A percentile compares a stretch with the other conserved stretches of the same genome.
phyloP scores from a whole-genome alignment of 2,888 invertebrate genomes.

The Lapara coniferarum region DNA sequence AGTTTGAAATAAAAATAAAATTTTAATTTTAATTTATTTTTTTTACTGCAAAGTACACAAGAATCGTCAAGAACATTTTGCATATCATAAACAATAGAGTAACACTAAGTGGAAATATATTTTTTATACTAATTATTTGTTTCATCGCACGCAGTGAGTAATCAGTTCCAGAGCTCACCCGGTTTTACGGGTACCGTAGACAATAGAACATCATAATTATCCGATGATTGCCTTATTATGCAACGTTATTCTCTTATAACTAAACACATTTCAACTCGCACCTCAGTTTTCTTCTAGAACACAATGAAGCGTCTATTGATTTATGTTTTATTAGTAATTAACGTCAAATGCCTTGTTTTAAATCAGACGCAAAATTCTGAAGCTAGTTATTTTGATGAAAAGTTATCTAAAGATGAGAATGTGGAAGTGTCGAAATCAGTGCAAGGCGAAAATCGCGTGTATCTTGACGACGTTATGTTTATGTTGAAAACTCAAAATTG shows the following conservation, averaged over 20 bases:
- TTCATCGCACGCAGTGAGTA: slow-evolving; percentile 22
- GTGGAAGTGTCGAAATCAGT: slow-evolving; percentile 27
- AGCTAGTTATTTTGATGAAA: slow-evolving; percentile 31
- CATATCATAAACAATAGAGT: slow-evolving; percentile 4
- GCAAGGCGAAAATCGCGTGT: slow-evolving; percentile 51
- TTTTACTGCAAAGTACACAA: neutral
- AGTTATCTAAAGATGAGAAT: slow-evolving; percentile 18
- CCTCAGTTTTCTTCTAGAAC: slow-evolving; percentile 28
- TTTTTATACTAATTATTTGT: slow-evolving; percentile 18
- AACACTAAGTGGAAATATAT: slow-evolving; percentile 2
- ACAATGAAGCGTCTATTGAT: slow-evolving; percentile 50
- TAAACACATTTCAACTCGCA: slow-evolving; percentile 33
- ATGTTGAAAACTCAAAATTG: slow-evolving; percentile 66
- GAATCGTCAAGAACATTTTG: neutral
- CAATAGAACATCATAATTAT: slow-evolving; percentile 46
- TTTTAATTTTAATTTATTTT: no score
- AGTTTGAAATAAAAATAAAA: no score
- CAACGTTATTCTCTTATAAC: slow-evolving; percentile 57
- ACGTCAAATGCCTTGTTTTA: slow-evolving; percentile 44
- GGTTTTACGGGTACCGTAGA: slow-evolving; percentile 18
- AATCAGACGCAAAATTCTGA: slow-evolving; percentile 39
- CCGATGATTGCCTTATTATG: slow-evolving; percentile 52
- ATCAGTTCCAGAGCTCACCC: slow-evolving; percentile 25
- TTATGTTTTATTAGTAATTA: slow-evolving; percentile 36
- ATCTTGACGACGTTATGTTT: slow-evolving; percentile 71